Percentiles rank a stretch among this genome's conserved stretches.
Conservation (phyloP, 2,797 vertebrate genomes). For the Chaetophractus vellerosus region DNA sequence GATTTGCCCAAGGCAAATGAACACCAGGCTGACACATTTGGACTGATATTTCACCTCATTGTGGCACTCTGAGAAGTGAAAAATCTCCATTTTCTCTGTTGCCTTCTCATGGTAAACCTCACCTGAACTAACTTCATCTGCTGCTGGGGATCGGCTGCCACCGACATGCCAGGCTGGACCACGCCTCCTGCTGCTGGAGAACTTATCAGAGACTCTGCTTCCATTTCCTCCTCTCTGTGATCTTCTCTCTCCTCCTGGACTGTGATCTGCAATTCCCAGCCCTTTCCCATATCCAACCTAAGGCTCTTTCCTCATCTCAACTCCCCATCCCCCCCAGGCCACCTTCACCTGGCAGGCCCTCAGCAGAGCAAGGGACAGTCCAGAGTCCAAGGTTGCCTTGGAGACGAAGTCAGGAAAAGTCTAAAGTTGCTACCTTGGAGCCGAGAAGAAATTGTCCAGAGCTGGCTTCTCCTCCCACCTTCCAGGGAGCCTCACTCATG, state of each 20-base stretch:
- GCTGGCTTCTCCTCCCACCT: neutral
- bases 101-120: neutral
- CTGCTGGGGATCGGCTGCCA: no score
- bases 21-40: neutral
- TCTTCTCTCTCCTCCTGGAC: neutral
- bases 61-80: neutral
- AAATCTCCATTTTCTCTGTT: neutral
- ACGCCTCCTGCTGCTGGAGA: neutral
- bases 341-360: slow-evolving; percentile 31
- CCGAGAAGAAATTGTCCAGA: slow-evolving; percentile 12
- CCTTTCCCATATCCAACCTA: no score
- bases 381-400: neutral
- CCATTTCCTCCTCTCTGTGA: neutral
- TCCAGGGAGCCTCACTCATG: slow-evolving; percentile 74
- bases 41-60: neutral
- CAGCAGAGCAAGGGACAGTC: neutral
- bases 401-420: slow-evolving; percentile 35
- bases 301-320: neutral
- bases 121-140: no score
- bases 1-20: neutral
- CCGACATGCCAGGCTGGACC: neutral
- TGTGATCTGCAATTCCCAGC: neutral
- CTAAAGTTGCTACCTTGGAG: neutral
- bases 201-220: neutral
- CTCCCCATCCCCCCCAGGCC: neutral